A percentile compares a stretch with the other conserved stretches of the same genome.
phyloP scores from a whole-genome alignment of 2,113 vertebrate genomes.

The Perca fluviatilis region DNA sequence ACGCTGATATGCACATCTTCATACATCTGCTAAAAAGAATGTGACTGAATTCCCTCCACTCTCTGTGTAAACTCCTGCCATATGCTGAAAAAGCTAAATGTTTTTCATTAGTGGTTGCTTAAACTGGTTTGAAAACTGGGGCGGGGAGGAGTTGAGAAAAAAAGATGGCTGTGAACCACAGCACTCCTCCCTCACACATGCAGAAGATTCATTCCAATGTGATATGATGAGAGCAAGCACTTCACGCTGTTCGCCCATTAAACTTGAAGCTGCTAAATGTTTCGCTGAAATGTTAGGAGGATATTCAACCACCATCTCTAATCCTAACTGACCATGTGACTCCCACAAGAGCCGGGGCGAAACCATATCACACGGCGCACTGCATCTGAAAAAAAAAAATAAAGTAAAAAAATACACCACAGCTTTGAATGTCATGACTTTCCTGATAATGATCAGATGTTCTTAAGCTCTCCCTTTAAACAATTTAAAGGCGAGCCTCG shows the following conservation, averaged over 20 bases:
- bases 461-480: constrained; percentile 55
- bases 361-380: constrained; percentile 33
- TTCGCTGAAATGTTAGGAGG: constrained; percentile 60
- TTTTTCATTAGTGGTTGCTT: constrained; percentile 65
- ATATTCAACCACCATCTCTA: constrained; percentile 61
- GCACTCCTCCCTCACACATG: constrained; percentile 31
- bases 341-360: constrained; percentile 28
- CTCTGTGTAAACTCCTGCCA: constrained; percentile 19
- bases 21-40: constrained; percentile 39
- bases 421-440: constrained; percentile 53
- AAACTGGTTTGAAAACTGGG: constrained; percentile 51
- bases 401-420: constrained; percentile 32
- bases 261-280: constrained; percentile 58
- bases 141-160: constrained; percentile 19
- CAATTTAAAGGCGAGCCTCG: constrained; percentile 60
- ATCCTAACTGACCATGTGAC: constrained; percentile 66
- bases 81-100: constrained; percentile 38
- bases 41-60: constrained; percentile 22
- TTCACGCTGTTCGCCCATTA: constrained; percentile 50
- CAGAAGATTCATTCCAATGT: constrained; percentile 41
- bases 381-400: constrained; percentile 47
- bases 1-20: constrained; percentile 9
- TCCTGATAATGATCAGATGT: constrained; percentile 56
- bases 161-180: constrained; percentile 45
- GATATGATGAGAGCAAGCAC: constrained; percentile 60